Evolutionary conservation across 1,140 invertebrate genomes (phyloP).

Genomic region (Heliconius nattereri): DNA sequence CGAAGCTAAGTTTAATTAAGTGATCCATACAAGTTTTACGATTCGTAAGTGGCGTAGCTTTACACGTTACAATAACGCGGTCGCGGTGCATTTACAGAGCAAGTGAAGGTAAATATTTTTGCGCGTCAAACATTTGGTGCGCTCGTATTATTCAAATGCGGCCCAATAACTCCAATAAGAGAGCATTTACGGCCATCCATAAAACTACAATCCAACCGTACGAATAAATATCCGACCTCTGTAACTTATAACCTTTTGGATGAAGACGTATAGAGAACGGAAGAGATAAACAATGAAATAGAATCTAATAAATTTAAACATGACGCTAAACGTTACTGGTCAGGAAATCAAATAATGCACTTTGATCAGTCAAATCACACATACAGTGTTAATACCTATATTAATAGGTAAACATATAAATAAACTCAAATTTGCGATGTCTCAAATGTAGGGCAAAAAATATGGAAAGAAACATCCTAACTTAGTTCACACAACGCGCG

Average conservation of each 20-base stretch:
- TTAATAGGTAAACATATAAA: too few species aligned
- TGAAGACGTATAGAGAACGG: constrained; percentile 42
- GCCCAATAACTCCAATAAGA: constrained; percentile 75
- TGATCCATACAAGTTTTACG: constrained; percentile 17
- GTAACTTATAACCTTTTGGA: constrained; percentile 71
- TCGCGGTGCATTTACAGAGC: constrained; percentile 7
- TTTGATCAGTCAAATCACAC: too few species aligned
- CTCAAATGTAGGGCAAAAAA: too few species aligned
- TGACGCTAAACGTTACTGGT: too few species aligned
- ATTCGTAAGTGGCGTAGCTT: constrained; percentile 23
- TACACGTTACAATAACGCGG: background rate
- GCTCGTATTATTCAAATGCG: constrained; percentile 78
- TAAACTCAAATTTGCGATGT: too few species aligned
- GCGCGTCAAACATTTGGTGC: constrained; percentile 59
- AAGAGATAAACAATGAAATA: constrained; percentile 26
- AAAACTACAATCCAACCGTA: constrained; percentile 78
- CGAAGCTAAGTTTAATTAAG: background rate
- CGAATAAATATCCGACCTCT: constrained; percentile 78
- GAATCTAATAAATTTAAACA: too few species aligned
- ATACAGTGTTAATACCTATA: too few species aligned
- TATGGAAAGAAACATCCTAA: too few species aligned
- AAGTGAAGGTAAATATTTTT: constrained; percentile 69
- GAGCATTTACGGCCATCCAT: constrained; percentile 73
- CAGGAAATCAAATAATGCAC: too few species aligned
- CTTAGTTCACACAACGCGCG: too few species aligned